These are phyloP conservation scores for Oreotragus oreotragus DNA, from an alignment of 2,113 vertebrate genomes.

Conservation along the genomic window DNA sequence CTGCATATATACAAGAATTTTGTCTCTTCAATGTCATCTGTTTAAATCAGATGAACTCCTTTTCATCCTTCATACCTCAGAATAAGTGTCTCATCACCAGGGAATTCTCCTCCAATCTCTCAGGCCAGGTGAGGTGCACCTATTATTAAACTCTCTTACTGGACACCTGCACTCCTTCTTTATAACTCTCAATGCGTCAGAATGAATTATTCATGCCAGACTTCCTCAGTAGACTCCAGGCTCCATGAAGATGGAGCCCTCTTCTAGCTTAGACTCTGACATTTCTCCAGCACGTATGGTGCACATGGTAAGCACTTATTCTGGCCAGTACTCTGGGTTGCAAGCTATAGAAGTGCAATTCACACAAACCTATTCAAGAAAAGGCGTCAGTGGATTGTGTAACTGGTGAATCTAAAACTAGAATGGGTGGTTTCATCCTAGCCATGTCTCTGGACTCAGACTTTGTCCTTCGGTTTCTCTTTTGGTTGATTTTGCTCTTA, in stretches of 20 bases:
- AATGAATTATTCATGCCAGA: background rate
- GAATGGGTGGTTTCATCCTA: background rate
- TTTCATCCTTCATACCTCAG: background rate
- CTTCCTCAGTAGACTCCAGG: background rate
- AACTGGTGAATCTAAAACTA: background rate
- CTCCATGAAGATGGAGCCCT: background rate
- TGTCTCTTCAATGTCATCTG: background rate
- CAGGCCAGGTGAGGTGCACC: background rate
- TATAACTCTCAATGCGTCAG: background rate
- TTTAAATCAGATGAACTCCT: background rate
- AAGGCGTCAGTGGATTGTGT: background rate
- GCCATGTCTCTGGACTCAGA: background rate
- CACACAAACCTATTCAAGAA: background rate
- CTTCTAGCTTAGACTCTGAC: background rate
- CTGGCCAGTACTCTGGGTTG: background rate
- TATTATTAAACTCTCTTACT: background rate
- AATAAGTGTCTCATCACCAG: background rate
- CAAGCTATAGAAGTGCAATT: background rate
- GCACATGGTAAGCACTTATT: background rate
- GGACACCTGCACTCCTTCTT: background rate
- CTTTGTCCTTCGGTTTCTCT: background rate
- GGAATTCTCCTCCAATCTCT: background rate
- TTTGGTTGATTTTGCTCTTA: background rate
- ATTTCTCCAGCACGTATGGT: background rate
- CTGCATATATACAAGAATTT: background rate